Base-by-base conservation (phyloP, 2,113 vertebrate genomes). In the Pluvialis apricaria region DNA sequence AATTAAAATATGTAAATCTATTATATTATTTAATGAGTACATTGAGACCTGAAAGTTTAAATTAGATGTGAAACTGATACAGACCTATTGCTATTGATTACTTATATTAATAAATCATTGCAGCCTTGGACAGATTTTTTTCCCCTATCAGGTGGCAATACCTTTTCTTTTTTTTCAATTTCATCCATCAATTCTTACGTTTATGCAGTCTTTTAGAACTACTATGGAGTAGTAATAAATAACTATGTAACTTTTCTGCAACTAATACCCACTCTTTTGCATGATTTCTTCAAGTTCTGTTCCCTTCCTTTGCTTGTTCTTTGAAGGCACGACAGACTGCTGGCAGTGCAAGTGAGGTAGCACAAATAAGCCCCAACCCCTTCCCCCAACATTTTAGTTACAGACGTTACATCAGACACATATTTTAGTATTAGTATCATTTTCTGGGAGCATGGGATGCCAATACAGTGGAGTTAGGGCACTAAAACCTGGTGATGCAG, bases 1-100 rank as follows among this genome's bases (percentile, higher is more conserved):
- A 98, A 98, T 98, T 98, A 98, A 98, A 98, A 97, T 98, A 98
- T 98, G 97, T 98, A 98, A 97, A 98, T 98, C 96, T 96, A 97
- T 98, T 98, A 97, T 98, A 94, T 96, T 96, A 96, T 97, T 98
- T 98, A 98, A 98, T 96, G 96, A 97, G 96, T 97, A 98, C 98
- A 96, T 90, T 93, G 96, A 97, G 96, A 97, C 94, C 96, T 97
- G 94, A 91, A 97, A 97, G 82, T 97, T 98, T 97, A 98, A 97
- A 97, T 98, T 97, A 97, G 96, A 95, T 97, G 79, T 97, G 92
- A 97, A 98, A 97, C 97, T 97, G 97, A 97, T 97, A 97, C n/a
- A 51, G 88, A 94, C 90, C 97, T 96, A 97, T 78, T 93, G 86
- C 78, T 96, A 97, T 98, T 87, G 98, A 98, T 98, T 97, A 96